A percentile compares a stretch with the other conserved stretches of the same genome.
phyloP scores from a whole-genome alignment of 2,888 invertebrate species.

The Electrophaes corylata region DNA sequence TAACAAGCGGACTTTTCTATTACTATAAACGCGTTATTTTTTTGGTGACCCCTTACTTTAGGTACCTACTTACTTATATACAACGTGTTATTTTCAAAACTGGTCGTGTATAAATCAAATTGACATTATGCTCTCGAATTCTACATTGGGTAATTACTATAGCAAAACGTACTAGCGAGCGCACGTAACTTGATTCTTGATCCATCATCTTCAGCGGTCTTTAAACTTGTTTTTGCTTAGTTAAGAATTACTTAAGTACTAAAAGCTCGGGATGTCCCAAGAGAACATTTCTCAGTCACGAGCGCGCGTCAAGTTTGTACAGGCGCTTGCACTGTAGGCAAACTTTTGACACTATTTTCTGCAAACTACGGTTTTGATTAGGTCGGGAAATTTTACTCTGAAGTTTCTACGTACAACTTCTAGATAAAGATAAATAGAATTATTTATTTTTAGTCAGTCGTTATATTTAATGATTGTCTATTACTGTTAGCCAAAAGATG shows the following conservation, averaged over 20 bases:
- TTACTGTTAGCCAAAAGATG: too few relatives aligned
- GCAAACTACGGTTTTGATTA: conserved; percentile 72
- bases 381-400: conserved; percentile 58
- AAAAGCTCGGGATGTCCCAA: conserved; percentile 42
- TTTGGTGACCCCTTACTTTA: too few relatives aligned
- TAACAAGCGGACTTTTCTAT: too few relatives aligned
- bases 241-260: conserved; percentile 21
- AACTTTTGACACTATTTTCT: conserved; percentile 73
- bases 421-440: conserved; percentile 48
- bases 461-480: not conserved
- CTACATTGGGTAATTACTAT: not conserved
- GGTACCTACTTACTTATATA: too few relatives aligned
- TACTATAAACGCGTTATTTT: too few relatives aligned
- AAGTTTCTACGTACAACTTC: conserved; percentile 46
- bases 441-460: not conserved
- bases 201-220: conserved; percentile 15
- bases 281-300: conserved; percentile 48
- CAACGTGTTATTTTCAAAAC: not conserved
- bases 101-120: not conserved
- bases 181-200: conserved; percentile 7
- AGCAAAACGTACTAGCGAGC: conserved; percentile 13
- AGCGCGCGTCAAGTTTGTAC: conserved; percentile 51
- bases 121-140: not conserved
- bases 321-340: conserved; percentile 49
- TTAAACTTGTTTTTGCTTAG: conserved; percentile 29